Base-by-base conservation (phyloP, 2,797 vertebrate species). In the Adelosebastes latens region DNA sequence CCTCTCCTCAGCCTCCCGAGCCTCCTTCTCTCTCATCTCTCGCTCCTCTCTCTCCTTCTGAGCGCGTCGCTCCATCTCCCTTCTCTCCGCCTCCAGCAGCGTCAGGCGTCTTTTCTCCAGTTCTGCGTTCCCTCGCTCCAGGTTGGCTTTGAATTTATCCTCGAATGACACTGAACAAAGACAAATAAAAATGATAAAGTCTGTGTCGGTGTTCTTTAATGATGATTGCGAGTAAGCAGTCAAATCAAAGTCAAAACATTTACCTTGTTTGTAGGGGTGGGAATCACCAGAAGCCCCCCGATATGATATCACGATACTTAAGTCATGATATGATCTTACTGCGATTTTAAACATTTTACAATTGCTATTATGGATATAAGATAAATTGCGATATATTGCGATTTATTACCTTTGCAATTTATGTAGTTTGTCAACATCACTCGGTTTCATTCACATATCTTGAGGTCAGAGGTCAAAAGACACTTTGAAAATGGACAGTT, bases 71-170 rank as follows among this genome's bases (percentile, higher is more conserved):
- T 98, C 97, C 56, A 91, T 95, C 91, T 99, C 98, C 70, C 96
- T 94, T 85, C 96, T 96, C 73, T 98, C 97, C 29, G 97, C 96
- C 77, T 99, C 98, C 92, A 88, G 94, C 77, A 99, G 92, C 16
- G 93, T 95, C 63, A 94, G 96, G 0, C 98, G 96, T 14, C 98
- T 96, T 91, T 98, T 99, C 91, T 99, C 98, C 89, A 99, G 96
- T 76, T 99, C 98, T 49, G 97, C 93, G 8, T 98, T 98, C 72
- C 98, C 98, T 29, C 95, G 95, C 89, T 98, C 97, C 34, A 98
- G 94, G 94, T 99, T 99, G 70, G 97, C 97, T 92, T 98, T 98
- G 81, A 97, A 96, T 92, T 96, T 99, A 89, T 99, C 98, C 91
- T 99, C 98, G 80, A 98, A 99, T 0, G 97, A 96, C 82, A 96